These are phyloP conservation scores for Ethmia dodecea DNA, from an alignment of 2,888 invertebrate species.

Conservation along the genomic window DNA sequence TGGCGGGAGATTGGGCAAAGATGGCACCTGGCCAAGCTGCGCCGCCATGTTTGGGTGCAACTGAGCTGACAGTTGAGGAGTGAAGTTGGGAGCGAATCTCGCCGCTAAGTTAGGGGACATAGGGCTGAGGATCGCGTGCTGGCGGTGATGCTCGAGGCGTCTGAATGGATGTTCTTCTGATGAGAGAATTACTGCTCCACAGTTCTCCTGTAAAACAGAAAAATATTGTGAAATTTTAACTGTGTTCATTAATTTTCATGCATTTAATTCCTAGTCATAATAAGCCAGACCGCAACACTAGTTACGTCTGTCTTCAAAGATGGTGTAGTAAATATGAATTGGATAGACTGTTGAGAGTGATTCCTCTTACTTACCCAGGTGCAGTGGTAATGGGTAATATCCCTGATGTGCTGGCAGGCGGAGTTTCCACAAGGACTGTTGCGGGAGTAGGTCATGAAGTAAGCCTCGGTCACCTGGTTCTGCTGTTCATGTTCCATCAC, in stretches of 20 bases:
- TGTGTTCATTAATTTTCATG: too few relatives aligned
- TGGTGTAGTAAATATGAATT: too few relatives aligned
- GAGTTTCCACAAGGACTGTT: slow-evolving; percentile 81
- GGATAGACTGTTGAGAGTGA: too few relatives aligned
- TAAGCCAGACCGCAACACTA: too few relatives aligned
- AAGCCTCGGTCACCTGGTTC: slow-evolving; percentile 89
- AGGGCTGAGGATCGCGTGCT: slow-evolving; percentile 85
- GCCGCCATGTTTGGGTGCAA: slow-evolving; percentile 71
- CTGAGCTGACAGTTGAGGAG: slow-evolving; percentile 64
- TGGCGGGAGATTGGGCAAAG: slow-evolving; percentile 56
- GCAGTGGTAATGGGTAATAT: slow-evolving; percentile 92
- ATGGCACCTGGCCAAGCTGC: slow-evolving; percentile 64
- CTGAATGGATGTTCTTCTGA: slow-evolving; percentile 87
- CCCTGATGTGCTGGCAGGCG: slow-evolving; percentile 84
- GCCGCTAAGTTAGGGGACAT: slow-evolving; percentile 77
- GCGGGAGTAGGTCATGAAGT: slow-evolving; percentile 82
- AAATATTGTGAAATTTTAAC: background rate
- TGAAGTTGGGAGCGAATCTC: slow-evolving; percentile 76
- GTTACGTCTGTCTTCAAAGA: too few relatives aligned
- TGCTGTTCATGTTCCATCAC: slow-evolving; percentile 93
- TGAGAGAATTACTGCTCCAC: slow-evolving; percentile 86
- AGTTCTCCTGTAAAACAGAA: slow-evolving; percentile 81
- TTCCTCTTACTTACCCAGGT: slow-evolving; percentile 87
- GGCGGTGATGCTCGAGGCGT: slow-evolving; percentile 90
- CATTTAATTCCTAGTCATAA: too few relatives aligned